These are phyloP conservation scores for Polypedilum vanderplanki DNA, from an alignment of 1,140 invertebrate genomes.

Conservation along the genomic window DNA sequence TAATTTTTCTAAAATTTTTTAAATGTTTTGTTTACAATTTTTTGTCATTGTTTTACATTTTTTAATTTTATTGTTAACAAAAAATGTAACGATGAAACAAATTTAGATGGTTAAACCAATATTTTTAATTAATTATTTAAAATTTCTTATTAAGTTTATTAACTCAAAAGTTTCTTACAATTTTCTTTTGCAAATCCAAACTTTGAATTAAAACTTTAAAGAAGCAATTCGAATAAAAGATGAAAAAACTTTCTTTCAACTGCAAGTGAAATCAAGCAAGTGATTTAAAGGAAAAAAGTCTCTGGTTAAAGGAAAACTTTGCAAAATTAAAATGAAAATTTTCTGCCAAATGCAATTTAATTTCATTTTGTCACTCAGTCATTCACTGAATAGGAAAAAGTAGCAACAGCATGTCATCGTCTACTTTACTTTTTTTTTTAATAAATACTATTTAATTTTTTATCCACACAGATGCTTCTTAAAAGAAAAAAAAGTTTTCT, in stretches of 20 bases:
- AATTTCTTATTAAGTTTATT: no score
- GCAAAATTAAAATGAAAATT: slow-evolving; percentile 22
- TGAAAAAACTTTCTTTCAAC: neutral
- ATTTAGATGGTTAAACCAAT: no score
- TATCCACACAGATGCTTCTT: neutral
- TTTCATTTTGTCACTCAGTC: neutral
- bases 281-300: no score
- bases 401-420: slow-evolving; percentile 2
- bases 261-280: neutral
- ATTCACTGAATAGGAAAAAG: neutral
- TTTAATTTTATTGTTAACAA: no score
- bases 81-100: no score
- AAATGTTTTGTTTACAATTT: no score
- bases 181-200: neutral
- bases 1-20: no score
- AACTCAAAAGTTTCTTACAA: no score
- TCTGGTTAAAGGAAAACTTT: neutral
- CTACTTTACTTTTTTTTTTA: neutral
- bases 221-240: neutral
- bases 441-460: slow-evolving; percentile 26
- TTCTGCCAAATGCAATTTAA: slow-evolving; percentile 21
- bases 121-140: no score
- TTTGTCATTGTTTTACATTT: no score
- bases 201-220: neutral
- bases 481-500: neutral